phyloP scores from a whole-genome alignment of 35 echinoderm and acorn worm species.

The Eucidaris tribuloides region DNA sequence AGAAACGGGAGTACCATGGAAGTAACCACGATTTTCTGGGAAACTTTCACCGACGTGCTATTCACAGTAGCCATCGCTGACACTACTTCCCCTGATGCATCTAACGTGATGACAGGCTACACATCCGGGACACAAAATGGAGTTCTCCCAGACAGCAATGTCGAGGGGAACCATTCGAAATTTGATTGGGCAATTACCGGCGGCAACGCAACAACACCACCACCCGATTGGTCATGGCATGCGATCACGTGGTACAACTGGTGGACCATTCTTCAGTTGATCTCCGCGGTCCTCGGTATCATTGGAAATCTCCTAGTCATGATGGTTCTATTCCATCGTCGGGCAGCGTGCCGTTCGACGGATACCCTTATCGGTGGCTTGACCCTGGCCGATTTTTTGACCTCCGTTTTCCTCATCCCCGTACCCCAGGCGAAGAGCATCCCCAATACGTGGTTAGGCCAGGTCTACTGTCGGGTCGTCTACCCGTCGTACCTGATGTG shows the following conservation, averaged over 20 bases:
- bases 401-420: background rate
- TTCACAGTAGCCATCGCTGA: too few species aligned
- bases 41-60: too few species aligned
- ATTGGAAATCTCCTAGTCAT: background rate
- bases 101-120: too few species aligned
- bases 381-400: background rate
- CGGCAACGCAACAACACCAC: too few species aligned
- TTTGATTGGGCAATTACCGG: too few species aligned
- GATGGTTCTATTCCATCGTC: background rate
- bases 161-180: too few species aligned
- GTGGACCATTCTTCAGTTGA: conserved; percentile 7
- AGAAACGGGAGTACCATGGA: too few species aligned
- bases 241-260: background rate
- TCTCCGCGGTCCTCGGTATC: background rate
- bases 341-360: background rate
- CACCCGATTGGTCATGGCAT: background rate
- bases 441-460: background rate
- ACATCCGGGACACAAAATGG: too few species aligned
- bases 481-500: background rate
- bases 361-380: background rate
- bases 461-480: background rate
- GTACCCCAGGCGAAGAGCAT: background rate
- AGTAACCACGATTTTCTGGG: too few species aligned
- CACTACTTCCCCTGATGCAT: too few species aligned
- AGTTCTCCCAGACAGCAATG: too few species aligned